phyloP scores from a whole-genome alignment of 2,797 vertebrate genomes.

The Hafferia zeledoni region DNA sequence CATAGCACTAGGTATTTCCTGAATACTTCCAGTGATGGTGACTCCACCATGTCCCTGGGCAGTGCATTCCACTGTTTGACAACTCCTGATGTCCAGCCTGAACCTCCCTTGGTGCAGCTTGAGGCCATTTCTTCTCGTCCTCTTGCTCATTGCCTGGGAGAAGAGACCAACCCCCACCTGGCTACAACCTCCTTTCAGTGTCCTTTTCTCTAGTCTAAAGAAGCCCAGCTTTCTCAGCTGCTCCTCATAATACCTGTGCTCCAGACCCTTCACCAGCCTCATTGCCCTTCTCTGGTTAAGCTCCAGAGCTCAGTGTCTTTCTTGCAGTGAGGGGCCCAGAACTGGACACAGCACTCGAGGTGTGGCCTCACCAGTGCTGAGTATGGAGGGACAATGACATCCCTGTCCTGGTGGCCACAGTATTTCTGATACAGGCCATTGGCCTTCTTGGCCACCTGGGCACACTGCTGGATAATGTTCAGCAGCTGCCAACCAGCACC shows the following conservation, averaged over 20 bases:
- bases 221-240: neutral
- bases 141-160: neutral
- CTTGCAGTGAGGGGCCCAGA: neutral
- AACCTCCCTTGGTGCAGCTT: neutral
- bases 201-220: neutral
- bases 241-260: neutral
- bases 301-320: neutral
- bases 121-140: neutral
- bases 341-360: accelerated
- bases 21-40: neutral
- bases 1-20: neutral
- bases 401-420: neutral
- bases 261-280: neutral
- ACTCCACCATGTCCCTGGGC: neutral
- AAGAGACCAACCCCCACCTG: neutral
- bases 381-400: neutral
- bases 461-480: neutral
- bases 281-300: neutral
- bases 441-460: neutral
- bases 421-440: neutral
- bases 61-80: neutral
- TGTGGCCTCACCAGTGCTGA: neutral
- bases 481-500: accelerated
- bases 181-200: neutral
- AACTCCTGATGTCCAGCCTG: neutral